These are phyloP conservation scores for Propithecus perrieri DNA, from an alignment of 2,797 vertebrate species.

Conservation along the genomic window DNA sequence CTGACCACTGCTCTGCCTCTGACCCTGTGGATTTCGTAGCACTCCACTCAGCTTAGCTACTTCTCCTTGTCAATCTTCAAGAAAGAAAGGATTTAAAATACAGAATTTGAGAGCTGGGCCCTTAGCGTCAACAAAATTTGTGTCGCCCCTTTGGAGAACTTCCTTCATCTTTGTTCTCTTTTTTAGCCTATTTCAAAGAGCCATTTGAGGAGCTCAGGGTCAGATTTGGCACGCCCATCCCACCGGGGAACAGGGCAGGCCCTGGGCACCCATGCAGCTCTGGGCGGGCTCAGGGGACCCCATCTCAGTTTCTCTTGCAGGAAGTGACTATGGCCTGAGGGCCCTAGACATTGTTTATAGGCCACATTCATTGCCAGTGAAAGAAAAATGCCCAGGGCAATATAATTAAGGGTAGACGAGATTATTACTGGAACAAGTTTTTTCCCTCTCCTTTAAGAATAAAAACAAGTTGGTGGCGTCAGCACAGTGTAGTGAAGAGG, in stretches of 20 bases:
- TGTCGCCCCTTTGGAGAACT: not conserved
- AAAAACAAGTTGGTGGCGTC: not conserved
- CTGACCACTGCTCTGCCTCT: not conserved
- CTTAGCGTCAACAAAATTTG: not conserved
- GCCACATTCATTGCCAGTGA: constrained; percentile 30
- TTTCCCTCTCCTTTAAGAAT: not conserved
- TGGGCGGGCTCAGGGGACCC: not conserved
- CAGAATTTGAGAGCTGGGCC: not conserved
- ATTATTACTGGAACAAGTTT: constrained; percentile 27
- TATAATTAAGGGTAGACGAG: not conserved
- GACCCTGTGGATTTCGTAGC: constrained; percentile 20
- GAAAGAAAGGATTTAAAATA: constrained; percentile 50
- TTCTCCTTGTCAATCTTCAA: constrained; percentile 53
- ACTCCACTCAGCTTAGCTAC: not conserved
- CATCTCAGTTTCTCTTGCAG: constrained; percentile 31
- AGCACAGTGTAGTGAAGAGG: not conserved
- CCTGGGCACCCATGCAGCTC: not conserved
- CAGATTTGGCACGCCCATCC: not conserved
- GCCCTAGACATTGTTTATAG: constrained; percentile 48
- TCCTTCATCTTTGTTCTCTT: not conserved
- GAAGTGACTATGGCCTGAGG: constrained; percentile 33
- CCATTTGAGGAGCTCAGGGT: not conserved
- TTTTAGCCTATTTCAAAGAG: not conserved
- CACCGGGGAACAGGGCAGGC: not conserved
- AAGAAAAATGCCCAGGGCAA: not conserved